Conservation (phyloP, 2,113 vertebrate species). For the Poicephalus meyeri region DNA sequence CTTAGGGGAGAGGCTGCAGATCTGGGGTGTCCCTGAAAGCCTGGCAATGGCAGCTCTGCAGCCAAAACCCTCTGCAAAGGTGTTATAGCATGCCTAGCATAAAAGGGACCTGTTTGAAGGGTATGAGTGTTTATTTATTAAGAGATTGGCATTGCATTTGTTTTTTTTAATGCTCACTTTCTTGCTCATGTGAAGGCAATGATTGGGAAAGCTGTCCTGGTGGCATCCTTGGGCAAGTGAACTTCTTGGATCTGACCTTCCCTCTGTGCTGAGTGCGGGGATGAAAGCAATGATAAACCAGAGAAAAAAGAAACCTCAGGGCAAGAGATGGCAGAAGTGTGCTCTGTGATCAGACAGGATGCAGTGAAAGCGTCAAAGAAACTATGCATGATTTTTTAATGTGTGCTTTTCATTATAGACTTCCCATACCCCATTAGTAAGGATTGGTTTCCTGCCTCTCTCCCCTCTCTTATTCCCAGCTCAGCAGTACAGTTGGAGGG, state of each 20-base stretch:
- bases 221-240: neutral
- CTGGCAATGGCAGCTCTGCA: neutral
- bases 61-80: neutral
- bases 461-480: neutral
- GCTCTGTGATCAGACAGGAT: neutral
- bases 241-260: neutral
- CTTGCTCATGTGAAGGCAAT: neutral
- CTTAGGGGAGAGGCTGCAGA: neutral
- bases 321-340: neutral
- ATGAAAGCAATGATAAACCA: neutral
- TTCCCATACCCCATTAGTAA: neutral
- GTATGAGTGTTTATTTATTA: neutral
- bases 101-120: neutral
- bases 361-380: neutral
- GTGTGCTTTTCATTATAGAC: accelerated
- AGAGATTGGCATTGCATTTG: neutral
- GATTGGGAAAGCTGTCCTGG: neutral
- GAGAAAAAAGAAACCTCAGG: neutral
- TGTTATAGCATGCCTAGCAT: neutral
- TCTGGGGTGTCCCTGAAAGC: neutral
- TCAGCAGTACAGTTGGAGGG: neutral
- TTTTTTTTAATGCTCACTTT: neutral
- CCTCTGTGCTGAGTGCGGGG: neutral
- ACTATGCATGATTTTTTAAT: neutral
- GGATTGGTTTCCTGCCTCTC: neutral